A percentile compares a stretch with the other conserved stretches of the same genome.
phyloP scores from a whole-genome alignment of 2,888 invertebrate species.

The Microplitis manilae region DNA sequence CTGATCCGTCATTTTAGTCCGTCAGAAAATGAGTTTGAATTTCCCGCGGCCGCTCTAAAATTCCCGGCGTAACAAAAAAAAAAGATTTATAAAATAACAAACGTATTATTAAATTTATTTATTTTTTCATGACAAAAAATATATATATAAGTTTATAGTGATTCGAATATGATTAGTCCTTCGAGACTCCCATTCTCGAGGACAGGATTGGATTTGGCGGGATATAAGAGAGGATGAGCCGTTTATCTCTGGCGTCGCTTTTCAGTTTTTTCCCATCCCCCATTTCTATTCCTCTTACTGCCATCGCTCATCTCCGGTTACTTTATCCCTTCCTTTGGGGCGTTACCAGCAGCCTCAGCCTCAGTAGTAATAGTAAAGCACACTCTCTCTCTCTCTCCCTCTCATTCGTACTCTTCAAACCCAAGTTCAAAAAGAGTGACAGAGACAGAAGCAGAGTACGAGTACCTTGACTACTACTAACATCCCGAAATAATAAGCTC shows the following conservation, averaged over 20 bases:
- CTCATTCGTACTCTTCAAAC: neutral
- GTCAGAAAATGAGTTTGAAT: no score
- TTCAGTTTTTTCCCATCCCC: slow-evolving; percentile 64
- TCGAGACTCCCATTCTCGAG: slow-evolving; percentile 58
- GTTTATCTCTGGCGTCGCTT: slow-evolving; percentile 70
- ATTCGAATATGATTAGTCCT: slow-evolving; percentile 65
- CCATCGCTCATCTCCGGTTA: slow-evolving; percentile 58
- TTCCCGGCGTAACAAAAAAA: no score
- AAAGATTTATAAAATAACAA: neutral
- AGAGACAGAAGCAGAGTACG: neutral
- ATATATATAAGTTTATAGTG: slow-evolving; percentile 16
- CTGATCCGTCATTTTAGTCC: no score
- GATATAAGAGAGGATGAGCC: slow-evolving; percentile 66
- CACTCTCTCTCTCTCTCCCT: slow-evolving; percentile 25
- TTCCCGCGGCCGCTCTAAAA: no score
- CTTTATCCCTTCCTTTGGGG: slow-evolving; percentile 61
- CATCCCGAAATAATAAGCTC: slow-evolving; percentile 66
- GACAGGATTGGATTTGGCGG: slow-evolving; percentile 65
- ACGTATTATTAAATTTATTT: neutral
- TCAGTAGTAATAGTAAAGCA: slow-evolving; percentile 29
- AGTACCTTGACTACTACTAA: slow-evolving; percentile 40
- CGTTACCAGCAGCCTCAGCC: slow-evolving; percentile 56
- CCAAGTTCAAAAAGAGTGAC: slow-evolving; percentile 9
- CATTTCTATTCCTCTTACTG: slow-evolving; percentile 48
- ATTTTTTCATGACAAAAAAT: neutral